Evolutionary conservation across 2,888 invertebrate species (phyloP).

Genomic region (Thereva nobilitata): DNA sequence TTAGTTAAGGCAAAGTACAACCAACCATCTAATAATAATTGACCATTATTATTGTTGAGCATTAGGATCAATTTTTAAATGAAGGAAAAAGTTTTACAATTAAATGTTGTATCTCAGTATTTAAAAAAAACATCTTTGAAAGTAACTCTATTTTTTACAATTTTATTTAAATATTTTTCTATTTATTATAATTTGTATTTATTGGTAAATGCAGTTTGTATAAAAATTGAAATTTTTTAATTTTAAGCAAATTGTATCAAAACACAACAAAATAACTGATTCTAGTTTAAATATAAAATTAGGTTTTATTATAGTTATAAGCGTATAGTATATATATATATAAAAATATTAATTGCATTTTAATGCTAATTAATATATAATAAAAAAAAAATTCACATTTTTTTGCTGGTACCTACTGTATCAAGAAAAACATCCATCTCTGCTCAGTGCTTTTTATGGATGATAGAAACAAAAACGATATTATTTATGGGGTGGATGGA

Average conservation of each 20-base stretch:
- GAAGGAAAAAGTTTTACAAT: slow-evolving; percentile 3
- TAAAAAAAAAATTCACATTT: too few species aligned
- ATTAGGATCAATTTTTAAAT: slow-evolving; percentile 30
- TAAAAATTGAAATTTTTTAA: slow-evolving; percentile 2
- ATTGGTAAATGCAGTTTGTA: slow-evolving; percentile 6
- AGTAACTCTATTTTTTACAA: slow-evolving; percentile 14
- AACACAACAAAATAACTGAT: too few species aligned
- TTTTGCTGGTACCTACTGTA: too few species aligned
- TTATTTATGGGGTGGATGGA: too few species aligned
- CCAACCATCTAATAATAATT: slow-evolving; percentile 27
- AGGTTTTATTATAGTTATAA: too few species aligned
- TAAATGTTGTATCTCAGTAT: slow-evolving; percentile 31
- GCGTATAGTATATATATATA: too few species aligned
- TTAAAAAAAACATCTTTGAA: neutral
- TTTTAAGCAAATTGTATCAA: neutral
- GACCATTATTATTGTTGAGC: slow-evolving; percentile 27
- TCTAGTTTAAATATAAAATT: too few species aligned
- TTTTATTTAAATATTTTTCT: slow-evolving; percentile 18
- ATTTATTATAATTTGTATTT: slow-evolving; percentile 18
- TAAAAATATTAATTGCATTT: too few species aligned
- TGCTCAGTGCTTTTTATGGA: too few species aligned
- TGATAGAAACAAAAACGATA: too few species aligned
- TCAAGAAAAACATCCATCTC: too few species aligned
- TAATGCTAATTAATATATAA: too few species aligned
- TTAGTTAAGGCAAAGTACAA: slow-evolving; percentile 50